Base-by-base conservation (phyloP, 2,888 invertebrate genomes). In the Leptinotarsa tumamoca region DNA sequence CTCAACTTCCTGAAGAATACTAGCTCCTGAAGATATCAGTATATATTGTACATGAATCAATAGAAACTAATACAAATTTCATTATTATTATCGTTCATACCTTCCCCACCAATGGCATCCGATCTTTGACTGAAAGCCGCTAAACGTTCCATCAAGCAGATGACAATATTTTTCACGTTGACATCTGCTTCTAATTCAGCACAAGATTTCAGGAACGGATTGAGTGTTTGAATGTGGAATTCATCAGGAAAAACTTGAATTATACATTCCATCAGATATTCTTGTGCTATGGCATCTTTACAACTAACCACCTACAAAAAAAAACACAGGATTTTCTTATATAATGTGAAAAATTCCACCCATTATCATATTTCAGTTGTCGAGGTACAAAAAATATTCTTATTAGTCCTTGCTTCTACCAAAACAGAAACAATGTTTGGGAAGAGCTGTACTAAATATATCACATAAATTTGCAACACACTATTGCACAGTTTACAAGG, bases 171-270 rank as follows among this genome's bases (percentile, higher is more conserved):
- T 90, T 99, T 99, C 10, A 99, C 98, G 88, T 99, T 98, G 15
- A 99, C 99, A 13, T 95, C 96, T 1, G 94, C 93, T 86, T 99
- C 98, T 1, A 99, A 90, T 86, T 99, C 98, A 0, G 96, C 98
- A 87, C 99, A 99, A 0, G 99, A 98, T 88, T 97, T 96, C 74
- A 99, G 91, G 89, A 99, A 99, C 63, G 96, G 95, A 88, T 95
- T 96, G 77, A 99, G 90, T 0, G 98, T 98, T 83, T 97, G 96
- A 85, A 99, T 90, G 90, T 99, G 99, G 89, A 98, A 99, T 89
- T 99, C 99, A 87, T 99, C 99, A 0, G 99, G 99, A 87, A 99
- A 99, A 33, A 98, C 97, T 92, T 99, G 98, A 87, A 98, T 98
- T 76, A 99, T 96, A 87, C 98, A 98, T 89, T 99, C 99, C 98